Conservation (phyloP, 2,797 vertebrate genomes). For the Eidolon dupreanum region DNA sequence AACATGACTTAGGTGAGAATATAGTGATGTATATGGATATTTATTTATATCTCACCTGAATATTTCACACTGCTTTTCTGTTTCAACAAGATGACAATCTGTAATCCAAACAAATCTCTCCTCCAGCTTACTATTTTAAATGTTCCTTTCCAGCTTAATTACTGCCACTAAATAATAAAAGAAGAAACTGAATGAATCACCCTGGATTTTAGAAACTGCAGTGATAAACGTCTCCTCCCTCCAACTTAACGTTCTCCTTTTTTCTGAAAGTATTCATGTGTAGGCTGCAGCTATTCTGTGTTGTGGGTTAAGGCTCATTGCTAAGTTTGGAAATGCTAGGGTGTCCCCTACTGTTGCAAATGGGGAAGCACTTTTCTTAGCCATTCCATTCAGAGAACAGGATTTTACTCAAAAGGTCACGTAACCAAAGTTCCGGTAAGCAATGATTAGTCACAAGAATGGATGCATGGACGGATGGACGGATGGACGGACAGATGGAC, state of each 20-base stretch:
- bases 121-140: background rate
- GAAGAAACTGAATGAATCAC: background rate
- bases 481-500: background rate
- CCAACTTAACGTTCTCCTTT: background rate
- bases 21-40: background rate
- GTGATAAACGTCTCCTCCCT: background rate
- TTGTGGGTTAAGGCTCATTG: background rate
- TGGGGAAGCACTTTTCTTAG: background rate
- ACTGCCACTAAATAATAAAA: background rate
- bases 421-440: background rate
- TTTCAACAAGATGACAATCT: background rate
- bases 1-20: background rate
- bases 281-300: background rate
- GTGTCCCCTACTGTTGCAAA: conserved; percentile 77
- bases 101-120: background rate
- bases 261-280: background rate
- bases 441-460: background rate
- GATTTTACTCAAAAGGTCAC: background rate
- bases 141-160: background rate
- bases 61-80: background rate
- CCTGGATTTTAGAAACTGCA: background rate
- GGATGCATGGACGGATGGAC: accelerated
- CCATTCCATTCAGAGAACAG: background rate
- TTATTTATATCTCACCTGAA: background rate
- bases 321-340: conserved; percentile 69